A percentile compares a stretch with the other conserved stretches of the same genome.
Conservation (phyloP, 2,888 invertebrate genomes). For the Uloborus plumipes region DNA sequence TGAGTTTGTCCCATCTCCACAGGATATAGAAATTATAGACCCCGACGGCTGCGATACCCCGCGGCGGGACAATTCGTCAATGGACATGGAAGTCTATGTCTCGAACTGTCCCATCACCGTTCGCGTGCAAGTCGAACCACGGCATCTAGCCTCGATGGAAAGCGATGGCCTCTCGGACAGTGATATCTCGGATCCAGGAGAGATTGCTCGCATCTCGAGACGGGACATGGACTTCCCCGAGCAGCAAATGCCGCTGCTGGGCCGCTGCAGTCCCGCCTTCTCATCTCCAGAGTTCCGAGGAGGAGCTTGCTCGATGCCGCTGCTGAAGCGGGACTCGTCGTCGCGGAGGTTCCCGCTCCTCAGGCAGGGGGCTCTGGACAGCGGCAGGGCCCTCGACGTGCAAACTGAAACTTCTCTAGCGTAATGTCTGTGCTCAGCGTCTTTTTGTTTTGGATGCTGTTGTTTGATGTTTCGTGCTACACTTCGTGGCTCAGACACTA, state of each 20-base stretch:
- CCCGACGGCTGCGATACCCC: constrained; percentile 67
- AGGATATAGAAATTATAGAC: constrained; percentile 66
- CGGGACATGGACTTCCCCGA: constrained; percentile 50
- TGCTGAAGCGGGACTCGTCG: constrained; percentile 59
- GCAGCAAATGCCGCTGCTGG: constrained; percentile 55
- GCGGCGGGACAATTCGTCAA: constrained; percentile 50
- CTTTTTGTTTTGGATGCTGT: constrained; percentile 42
- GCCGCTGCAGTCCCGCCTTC: constrained; percentile 61
- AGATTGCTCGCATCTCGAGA: constrained; percentile 38
- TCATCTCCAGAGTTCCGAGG: constrained; percentile 55
- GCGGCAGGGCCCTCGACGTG: constrained; percentile 28
- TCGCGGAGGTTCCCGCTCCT: constrained; percentile 57
- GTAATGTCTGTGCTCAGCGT: constrained; percentile 23
- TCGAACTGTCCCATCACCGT: constrained; percentile 64
- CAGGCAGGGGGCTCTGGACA: constrained; percentile 61
- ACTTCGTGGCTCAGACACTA: constrained; percentile 26
- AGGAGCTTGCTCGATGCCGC: constrained; percentile 13
- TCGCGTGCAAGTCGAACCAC: constrained; percentile 62
- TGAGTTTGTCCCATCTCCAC: constrained; percentile 67
- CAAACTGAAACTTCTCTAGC: constrained; percentile 40
- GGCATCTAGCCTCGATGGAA: constrained; percentile 67
- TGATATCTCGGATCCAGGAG: constrained; percentile 56
- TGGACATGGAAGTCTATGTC: constrained; percentile 65
- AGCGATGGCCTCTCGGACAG: constrained; percentile 66
- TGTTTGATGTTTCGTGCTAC: constrained; percentile 42